phyloP scores from a whole-genome alignment of 2,113 vertebrate genomes.

The Pseudorectes ferrugineus region DNA sequence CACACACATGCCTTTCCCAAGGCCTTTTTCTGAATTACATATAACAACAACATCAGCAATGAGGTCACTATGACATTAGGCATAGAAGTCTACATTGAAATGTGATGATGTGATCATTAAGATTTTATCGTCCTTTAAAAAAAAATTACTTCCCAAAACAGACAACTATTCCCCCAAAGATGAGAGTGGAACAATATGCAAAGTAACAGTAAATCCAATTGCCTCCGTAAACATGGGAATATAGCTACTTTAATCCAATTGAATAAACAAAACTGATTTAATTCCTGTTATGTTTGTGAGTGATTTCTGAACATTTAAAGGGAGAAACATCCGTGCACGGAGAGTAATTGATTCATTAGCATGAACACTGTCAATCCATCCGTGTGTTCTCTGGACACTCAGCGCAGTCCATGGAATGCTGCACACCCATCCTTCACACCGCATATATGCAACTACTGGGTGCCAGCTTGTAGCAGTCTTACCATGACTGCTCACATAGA shows the following conservation, averaged over 20 bases:
- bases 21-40: neutral
- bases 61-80: neutral
- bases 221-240: neutral
- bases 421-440: neutral
- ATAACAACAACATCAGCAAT: neutral
- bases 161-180: neutral
- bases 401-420: accelerated
- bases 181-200: neutral
- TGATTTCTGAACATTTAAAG: neutral
- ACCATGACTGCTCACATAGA: neutral
- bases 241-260: conserved; percentile 13
- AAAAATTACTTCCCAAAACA: neutral
- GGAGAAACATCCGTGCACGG: neutral
- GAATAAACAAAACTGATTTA: conserved; percentile 1
- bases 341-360: neutral
- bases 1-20: neutral
- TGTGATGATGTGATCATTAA: neutral
- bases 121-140: neutral
- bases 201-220: neutral
- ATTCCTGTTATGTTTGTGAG: neutral
- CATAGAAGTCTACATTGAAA: neutral
- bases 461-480: neutral
- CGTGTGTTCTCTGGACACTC: neutral
- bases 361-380: neutral
- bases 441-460: neutral